Evolutionary conservation across 2,888 invertebrate species (phyloP).

Genomic region (Stenoptilia bipunctidactyla): DNA sequence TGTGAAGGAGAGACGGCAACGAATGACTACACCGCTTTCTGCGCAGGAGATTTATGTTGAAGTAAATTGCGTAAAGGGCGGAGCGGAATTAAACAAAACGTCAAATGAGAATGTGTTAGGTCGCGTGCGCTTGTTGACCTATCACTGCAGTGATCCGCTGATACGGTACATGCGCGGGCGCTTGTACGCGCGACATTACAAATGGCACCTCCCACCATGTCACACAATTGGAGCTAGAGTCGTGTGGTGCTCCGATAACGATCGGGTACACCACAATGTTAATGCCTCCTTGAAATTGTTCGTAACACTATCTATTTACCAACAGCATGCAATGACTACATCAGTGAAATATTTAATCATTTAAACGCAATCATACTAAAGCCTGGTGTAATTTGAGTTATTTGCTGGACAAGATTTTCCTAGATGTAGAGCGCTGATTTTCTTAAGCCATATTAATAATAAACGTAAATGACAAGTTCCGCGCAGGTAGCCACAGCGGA

Average conservation of each 20-base stretch:
- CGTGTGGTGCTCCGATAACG: slow-evolving; percentile 24
- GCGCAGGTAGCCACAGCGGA: too few species aligned
- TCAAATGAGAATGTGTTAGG: slow-evolving; percentile 20
- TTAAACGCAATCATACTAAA: too few species aligned
- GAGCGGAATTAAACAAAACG: slow-evolving; percentile 28
- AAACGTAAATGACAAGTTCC: too few species aligned
- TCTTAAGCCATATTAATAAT: too few species aligned
- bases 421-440: too few species aligned
- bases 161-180: slow-evolving; percentile 33
- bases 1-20: slow-evolving; percentile 46
- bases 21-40: slow-evolving; percentile 32
- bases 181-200: slow-evolving; percentile 36
- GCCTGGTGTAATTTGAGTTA: too few species aligned
- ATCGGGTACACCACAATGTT: slow-evolving; percentile 17
- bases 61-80: slow-evolving; percentile 44
- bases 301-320: background rate
- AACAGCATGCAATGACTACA: too few species aligned
- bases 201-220: slow-evolving; percentile 45
- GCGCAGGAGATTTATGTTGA: slow-evolving; percentile 33
- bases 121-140: slow-evolving; percentile 35
- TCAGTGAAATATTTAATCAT: too few species aligned
- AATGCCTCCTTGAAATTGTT: slow-evolving; percentile 12
- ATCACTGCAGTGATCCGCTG: slow-evolving; percentile 33
- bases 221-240: slow-evolving; percentile 29
- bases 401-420: too few species aligned